These are phyloP conservation scores for Nasonovia ribisnigri DNA, from an alignment of 2,888 invertebrate species.

Conservation along the genomic window DNA sequence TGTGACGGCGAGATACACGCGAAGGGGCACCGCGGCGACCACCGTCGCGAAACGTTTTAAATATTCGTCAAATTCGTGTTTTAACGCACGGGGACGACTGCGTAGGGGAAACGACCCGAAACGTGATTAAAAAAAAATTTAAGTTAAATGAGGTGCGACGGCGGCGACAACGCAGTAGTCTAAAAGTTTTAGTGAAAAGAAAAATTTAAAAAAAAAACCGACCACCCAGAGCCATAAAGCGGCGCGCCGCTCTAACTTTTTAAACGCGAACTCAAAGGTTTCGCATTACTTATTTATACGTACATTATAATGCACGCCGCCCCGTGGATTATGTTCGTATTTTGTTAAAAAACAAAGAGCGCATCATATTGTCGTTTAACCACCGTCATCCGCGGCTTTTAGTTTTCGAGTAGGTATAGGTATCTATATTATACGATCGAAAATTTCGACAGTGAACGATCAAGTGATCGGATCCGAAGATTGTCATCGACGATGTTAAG, in stretches of 20 bases:
- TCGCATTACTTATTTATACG: neutral
- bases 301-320: neutral
- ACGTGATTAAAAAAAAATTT: conserved; percentile 41
- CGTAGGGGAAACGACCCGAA: conserved; percentile 20
- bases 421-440: neutral
- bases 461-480: neutral
- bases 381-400: neutral
- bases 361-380: neutral
- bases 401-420: too few species aligned
- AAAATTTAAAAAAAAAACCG: neutral
- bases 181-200: conserved; percentile 14
- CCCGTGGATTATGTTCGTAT: neutral
- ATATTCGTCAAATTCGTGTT: conserved; percentile 26
- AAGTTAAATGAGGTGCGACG: conserved; percentile 39
- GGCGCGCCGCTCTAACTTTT: conserved; percentile 35
- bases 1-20: neutral
- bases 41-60: neutral
- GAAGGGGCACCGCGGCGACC: neutral
- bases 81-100: neutral
- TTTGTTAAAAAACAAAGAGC: neutral
- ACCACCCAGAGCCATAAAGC: neutral
- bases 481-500: neutral
- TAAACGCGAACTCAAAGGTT: conserved; percentile 31
- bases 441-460: neutral
- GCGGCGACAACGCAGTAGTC: conserved; percentile 5